A percentile compares a stretch with the other conserved stretches of the same genome.
These are phyloP conservation scores for Malurus alboscapulatus DNA, from an alignment of 2,113 vertebrate genomes.

Conservation along the genomic window DNA sequence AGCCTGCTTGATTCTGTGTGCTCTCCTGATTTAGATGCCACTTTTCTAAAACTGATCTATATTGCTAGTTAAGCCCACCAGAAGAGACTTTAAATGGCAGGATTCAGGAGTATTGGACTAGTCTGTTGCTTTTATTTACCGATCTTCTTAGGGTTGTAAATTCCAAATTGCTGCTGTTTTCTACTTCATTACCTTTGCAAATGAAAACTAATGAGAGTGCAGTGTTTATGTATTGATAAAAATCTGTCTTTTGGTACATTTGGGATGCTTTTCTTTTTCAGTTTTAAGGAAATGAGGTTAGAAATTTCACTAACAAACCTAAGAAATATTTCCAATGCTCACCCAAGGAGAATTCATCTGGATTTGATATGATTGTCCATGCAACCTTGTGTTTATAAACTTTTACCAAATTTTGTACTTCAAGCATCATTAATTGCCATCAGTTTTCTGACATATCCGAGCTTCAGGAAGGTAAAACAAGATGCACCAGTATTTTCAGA, in stretches of 20 bases:
- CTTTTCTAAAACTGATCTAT: slow-evolving; percentile 59
- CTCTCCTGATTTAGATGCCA: slow-evolving; percentile 70
- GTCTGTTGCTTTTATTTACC: slow-evolving; percentile 68
- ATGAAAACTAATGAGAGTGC: slow-evolving; percentile 17
- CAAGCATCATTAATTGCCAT: neutral
- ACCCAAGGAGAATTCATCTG: neutral
- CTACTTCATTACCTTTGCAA: slow-evolving; percentile 49
- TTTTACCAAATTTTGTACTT: neutral
- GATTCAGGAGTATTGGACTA: slow-evolving; percentile 56
- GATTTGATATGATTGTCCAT: neutral
- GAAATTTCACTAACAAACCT: neutral
- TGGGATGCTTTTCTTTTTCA: neutral
- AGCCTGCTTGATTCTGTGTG: slow-evolving; percentile 30
- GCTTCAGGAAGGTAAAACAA: neutral
- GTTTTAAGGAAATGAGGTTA: neutral
- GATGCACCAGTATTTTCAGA: neutral
- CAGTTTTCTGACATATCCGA: neutral
- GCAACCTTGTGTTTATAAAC: neutral
- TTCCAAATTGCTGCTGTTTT: slow-evolving; percentile 31
- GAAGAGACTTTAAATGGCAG: slow-evolving; percentile 38
- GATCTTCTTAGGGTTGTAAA: slow-evolving; percentile 52
- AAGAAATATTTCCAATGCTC: neutral
- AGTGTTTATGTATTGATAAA: neutral
- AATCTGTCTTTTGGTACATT: neutral
- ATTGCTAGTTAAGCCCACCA: slow-evolving; percentile 54